Evolutionary conservation across 1,140 invertebrate species (phyloP).

Genomic region (Saxidomus purpurata): DNA sequence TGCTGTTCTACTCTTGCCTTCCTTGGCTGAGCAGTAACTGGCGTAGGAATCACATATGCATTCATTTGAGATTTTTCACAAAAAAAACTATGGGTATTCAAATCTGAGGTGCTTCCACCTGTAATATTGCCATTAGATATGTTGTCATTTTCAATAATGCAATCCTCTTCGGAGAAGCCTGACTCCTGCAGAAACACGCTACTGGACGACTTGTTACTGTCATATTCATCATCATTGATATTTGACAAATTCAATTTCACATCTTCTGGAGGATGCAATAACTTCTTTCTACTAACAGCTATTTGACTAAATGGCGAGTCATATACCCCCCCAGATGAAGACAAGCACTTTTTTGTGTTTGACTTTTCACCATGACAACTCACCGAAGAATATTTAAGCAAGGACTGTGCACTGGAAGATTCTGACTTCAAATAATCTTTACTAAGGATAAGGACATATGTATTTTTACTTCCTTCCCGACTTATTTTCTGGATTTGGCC

Average conservation of each 20-base stretch:
- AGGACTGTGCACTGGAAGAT: neutral
- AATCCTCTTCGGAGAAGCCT: constrained; percentile 33
- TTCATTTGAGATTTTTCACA: constrained; percentile 51
- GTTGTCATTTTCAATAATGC: constrained; percentile 33
- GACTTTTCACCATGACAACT: neutral
- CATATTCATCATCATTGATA: constrained; percentile 68
- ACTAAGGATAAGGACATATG: constrained; percentile 60
- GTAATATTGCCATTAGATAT: neutral
- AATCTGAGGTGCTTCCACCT: neutral
- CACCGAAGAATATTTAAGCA: neutral
- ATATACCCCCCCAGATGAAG: constrained; percentile 1
- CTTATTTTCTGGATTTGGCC: constrained; percentile 62
- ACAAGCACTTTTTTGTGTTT: neutral
- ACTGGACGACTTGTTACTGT: constrained; percentile 46
- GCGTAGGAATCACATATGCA: constrained; percentile 42
- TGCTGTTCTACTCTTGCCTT: constrained; percentile 36
- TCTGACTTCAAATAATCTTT: constrained; percentile 57
- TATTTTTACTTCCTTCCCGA: constrained; percentile 61
- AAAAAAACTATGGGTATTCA: neutral
- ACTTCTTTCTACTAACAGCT: constrained; percentile 28
- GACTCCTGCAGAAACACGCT: constrained; percentile 57
- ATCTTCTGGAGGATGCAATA: constrained; percentile 29
- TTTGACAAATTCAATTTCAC: constrained; percentile 59
- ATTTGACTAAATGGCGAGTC: constrained; percentile 36
- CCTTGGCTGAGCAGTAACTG: neutral